Evolutionary conservation across 2,888 invertebrate species (phyloP), one percentile per base, ranked within the genome.

Genomic region (Quadroppia sp.): DNA sequence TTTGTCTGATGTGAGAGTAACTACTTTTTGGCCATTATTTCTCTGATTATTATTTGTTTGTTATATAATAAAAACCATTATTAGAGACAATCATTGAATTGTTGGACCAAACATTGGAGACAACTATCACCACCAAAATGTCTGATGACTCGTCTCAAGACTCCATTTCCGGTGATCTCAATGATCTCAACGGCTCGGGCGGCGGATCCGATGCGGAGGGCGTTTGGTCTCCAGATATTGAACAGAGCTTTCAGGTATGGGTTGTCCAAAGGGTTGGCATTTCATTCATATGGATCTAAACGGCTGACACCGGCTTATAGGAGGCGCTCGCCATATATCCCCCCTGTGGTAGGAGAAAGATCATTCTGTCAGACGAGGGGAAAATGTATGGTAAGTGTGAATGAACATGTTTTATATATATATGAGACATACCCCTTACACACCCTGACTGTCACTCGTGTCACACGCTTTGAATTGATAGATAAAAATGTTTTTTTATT

Each of bases 161-260:
- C 45, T n/a, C 13, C 45, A 45, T 17, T 45, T 45, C 45, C n/a
- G n/a, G 17, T 45, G 17, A 45, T 45, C 45, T 45, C 45, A 45
- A 45, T 40, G 71, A 71, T 61, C 61, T 59, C 71, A 70, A 72
- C 25, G 72, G 64, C n/a, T 72, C 50, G n/a, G 71, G 81, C 81
- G 77, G 77, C 74, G 75, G 73, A 42, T 77, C 77, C 80, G 98
- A 99, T 86, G 98, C 98, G 80, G 99, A 99, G 85, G 99, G 99
- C 80, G 99, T 99, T 76, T 99, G 99, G 99, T 95, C 95, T 85
- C 94, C 97, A 79, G 99, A 99, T 86, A 99, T 99, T 85, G 99
- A 99, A 85, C 98, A 99, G 86, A 95, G 95, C 86, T 99, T 99
- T 86, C 98, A 99, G 17, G 36, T 36, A 36, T 7, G 36, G 36